Evolutionary conservation across 1,140 invertebrate species (phyloP), one percentile per base, ranked within the genome.

Genomic region (Trichonephila clavipes): DNA sequence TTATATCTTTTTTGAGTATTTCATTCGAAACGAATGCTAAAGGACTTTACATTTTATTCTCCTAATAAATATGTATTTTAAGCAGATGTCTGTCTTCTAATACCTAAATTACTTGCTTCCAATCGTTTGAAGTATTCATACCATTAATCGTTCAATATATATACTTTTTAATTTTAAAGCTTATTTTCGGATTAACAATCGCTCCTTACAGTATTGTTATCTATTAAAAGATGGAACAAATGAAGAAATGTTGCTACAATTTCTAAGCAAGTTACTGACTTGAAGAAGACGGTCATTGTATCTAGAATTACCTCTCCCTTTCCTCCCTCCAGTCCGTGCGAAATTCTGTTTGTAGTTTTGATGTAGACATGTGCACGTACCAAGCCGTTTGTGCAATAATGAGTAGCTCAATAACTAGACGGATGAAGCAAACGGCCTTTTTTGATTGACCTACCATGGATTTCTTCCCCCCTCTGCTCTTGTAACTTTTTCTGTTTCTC

Each of bases 371-470:
- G 28, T 18, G 72, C 72, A 77, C 69, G 69, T 12, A 40, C 69
- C 7, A 18, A 77, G 18, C 14, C 18, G 21, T 16, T 77, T 77
- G 72, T 77, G 72, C 72, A 77, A 77, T 77, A 77, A 77, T 77
- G 72, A 77, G 34, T 34, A 77, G 34, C 72, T 77, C 72, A 77
- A 40, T 77, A 77, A 19, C 34, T 77, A 77, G 28, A 77, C 6
- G 72, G 12, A 77, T 77, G 72, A 34, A 77, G 72, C 28, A 34
- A 77, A 77, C 72, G 34, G 72, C 28, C 72, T 77, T 77, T 77
- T 40, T 77, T 77, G 72, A 77, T 77, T 77, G 72, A 77, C 28
- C 72, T 77, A 34, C 72, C 72, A 77, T 34, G 28, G 28, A 40
- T 69, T 6, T 77, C 18, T 16, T 0, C 2, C 34, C 28, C 66